Evolutionary conservation across 2,113 vertebrate genomes (phyloP).

Genomic region (Ictalurus furcatus): DNA sequence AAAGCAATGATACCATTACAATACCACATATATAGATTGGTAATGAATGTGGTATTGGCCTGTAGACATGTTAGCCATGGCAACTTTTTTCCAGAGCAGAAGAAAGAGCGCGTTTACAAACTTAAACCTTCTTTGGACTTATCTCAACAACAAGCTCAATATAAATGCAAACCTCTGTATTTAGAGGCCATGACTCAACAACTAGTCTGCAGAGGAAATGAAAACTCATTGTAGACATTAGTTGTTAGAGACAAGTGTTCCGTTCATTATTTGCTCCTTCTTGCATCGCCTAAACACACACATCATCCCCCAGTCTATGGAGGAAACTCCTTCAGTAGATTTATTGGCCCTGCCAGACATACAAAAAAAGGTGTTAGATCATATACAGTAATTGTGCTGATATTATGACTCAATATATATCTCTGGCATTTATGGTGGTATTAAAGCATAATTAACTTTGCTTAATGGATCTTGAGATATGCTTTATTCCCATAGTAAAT

Average conservation of each 20-base stretch:
- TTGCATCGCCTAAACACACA: not conserved
- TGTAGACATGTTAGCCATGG: not conserved
- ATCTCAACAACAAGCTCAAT: not conserved
- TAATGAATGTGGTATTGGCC: not conserved
- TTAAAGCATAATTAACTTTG: constrained; percentile 49
- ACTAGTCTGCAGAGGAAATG: constrained; percentile 41
- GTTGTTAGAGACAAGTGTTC: constrained; percentile 12
- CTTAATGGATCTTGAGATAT: constrained; percentile 29
- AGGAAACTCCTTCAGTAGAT: constrained; percentile 33
- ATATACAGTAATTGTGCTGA: constrained; percentile 43
- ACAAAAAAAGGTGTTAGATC: constrained; percentile 39
- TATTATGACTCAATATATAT: constrained; percentile 41
- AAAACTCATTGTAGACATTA: constrained; percentile 47
- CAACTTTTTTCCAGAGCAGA: not conserved
- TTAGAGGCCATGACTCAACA: constrained; percentile 17
- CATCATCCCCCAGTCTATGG: not conserved
- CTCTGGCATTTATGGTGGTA: constrained; percentile 39
- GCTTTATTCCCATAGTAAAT: constrained; percentile 43
- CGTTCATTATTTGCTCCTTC: constrained; percentile 13
- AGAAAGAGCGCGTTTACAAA: not conserved
- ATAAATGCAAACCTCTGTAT: constrained; percentile 1
- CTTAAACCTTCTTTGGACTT: not conserved
- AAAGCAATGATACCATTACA: not conserved
- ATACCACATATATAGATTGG: not conserved
- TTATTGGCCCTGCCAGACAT: constrained; percentile 38